Evolutionary conservation across 2,888 invertebrate species (phyloP).

Genomic region (Yponomeuta plumbellus): DNA sequence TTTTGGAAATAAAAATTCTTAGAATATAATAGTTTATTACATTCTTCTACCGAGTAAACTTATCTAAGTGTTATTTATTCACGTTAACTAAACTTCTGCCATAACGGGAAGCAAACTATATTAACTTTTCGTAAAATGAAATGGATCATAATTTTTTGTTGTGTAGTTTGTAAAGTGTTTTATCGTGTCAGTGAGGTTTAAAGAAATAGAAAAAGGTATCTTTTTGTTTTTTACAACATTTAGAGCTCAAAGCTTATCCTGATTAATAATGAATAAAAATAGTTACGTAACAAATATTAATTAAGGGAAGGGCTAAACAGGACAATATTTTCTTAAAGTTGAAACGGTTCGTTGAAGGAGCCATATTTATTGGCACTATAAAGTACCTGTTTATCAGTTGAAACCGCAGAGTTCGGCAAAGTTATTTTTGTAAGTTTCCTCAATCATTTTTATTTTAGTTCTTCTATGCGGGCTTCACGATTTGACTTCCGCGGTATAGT

Average conservation of each 20-base stretch:
- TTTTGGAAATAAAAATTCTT: too few species aligned
- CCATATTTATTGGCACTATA: background rate
- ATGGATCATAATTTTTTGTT: background rate
- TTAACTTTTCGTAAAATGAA: background rate
- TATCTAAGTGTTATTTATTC: too few species aligned
- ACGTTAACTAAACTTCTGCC: too few species aligned
- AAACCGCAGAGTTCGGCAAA: constrained; percentile 16
- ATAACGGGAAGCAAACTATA: too few species aligned
- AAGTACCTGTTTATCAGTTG: background rate
- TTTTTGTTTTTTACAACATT: background rate
- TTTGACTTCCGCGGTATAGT: constrained; percentile 9
- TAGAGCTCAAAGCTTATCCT: too few species aligned
- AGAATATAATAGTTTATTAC: too few species aligned
- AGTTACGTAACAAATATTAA: background rate
- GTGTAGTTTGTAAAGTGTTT: background rate
- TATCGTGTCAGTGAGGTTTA: background rate
- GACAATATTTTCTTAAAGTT: too few species aligned
- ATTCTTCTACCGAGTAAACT: too few species aligned
- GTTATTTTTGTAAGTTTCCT: constrained; percentile 30
- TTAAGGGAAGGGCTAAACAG: background rate
- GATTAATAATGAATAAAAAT: too few species aligned
- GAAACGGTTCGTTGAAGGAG: too few species aligned
- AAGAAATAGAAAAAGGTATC: background rate
- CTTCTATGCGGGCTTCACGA: constrained; percentile 14
- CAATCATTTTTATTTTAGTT: constrained; percentile 20